These are phyloP conservation scores for Chelon labrosus DNA, from an alignment of 2,797 vertebrate genomes.

Conservation along the genomic window DNA sequence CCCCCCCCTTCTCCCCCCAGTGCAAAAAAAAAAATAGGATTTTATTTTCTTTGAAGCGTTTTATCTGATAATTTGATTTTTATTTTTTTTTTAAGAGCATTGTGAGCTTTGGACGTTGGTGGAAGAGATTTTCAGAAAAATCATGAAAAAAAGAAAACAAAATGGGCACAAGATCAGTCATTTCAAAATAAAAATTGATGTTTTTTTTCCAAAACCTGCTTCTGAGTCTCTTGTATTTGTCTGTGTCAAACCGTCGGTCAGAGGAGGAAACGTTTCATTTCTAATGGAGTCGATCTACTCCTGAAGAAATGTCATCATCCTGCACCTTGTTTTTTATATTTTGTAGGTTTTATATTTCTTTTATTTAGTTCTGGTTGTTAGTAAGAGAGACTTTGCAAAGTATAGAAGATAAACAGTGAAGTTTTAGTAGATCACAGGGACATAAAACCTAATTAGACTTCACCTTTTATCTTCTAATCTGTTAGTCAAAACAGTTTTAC, in stretches of 20 bases:
- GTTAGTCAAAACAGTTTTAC: too few species aligned
- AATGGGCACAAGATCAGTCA: conserved; percentile 78
- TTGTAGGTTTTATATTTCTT: too few species aligned
- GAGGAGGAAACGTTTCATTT: too few species aligned
- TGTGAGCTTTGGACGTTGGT: conserved; percentile 68
- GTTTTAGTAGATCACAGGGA: too few species aligned
- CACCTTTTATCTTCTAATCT: too few species aligned
- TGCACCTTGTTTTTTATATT: too few species aligned
- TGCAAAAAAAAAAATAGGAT: conserved; percentile 33
- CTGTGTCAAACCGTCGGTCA: neutral
- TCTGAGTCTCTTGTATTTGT: conserved; percentile 54
- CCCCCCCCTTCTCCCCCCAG: conserved; percentile 9
- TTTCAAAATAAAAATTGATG: conserved; percentile 84
- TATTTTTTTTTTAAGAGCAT: conserved; percentile 70
- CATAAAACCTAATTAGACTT: too few species aligned
- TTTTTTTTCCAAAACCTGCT: conserved; percentile 75
- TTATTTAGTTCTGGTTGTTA: too few species aligned
- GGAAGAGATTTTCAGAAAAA: conserved; percentile 70
- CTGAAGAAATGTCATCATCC: too few species aligned
- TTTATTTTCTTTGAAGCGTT: conserved; percentile 67
- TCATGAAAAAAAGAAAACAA: conserved; percentile 41
- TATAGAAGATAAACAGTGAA: too few species aligned
- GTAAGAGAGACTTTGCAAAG: too few species aligned
- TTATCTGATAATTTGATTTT: conserved; percentile 59
- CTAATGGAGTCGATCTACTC: too few species aligned